Evolutionary conservation across 2,888 invertebrate species (phyloP), one percentile per base, ranked within the genome.

Genomic region (Serrognathus titanus): DNA sequence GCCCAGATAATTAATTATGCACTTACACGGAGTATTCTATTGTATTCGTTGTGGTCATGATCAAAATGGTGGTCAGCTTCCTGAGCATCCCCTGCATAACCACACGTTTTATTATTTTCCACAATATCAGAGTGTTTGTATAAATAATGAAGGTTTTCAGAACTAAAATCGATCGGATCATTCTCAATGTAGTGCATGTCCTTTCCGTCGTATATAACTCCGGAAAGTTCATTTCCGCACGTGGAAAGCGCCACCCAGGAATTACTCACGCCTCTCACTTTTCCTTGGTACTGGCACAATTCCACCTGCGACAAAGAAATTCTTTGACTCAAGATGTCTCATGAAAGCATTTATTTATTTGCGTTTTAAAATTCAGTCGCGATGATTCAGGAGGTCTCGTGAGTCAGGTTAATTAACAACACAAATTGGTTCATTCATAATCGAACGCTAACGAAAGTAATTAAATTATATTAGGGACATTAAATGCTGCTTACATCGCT

Each of bases 221-320:
- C 94, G 50, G 87, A 84, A 40, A 87, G 76, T 47, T 89, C 89
- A 59, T 80, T 78, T 51, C 82, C 78, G 73, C 94, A 94, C 3
- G 93, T 93, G 49, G 94, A 94, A 49, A 94, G 73, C 1, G 94
- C 94, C 52, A 85, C 93, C 86, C 89, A 89, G 3, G 94, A 94
- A 55, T 82, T 80, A 1, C 83, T 80, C 63, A 82, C 80, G 57
- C 84, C 87, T 60, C 88, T 81, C 53, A 94, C 83, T 61, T 81
- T 83, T 55, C 94, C 94, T 68, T 85, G 82, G 72, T 92, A 92
- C 72, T 91, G 89, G 74, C 92, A 92, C 67, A 87, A 74, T 67
- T 87, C 85, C 56, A 86, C 72, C 69, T 89, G 88, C 89, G 90
- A 79, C 55, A 67, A 49, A 31, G 24, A 31, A 31, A 31, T 31